Conservation (phyloP, 2,113 vertebrate species). For the Odontophorus gujanensis region DNA sequence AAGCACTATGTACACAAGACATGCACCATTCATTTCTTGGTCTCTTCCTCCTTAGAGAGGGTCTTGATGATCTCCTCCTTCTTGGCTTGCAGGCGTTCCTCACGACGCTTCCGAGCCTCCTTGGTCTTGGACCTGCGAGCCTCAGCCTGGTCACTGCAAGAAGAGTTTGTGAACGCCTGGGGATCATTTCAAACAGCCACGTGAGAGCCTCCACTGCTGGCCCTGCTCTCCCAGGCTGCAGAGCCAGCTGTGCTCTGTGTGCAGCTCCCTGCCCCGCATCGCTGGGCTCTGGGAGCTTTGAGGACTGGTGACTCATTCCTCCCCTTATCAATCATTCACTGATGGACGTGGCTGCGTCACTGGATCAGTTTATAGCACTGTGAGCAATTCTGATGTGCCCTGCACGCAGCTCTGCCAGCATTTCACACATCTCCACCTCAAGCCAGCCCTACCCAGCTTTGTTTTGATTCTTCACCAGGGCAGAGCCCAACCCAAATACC, state of each 20-base stretch:
- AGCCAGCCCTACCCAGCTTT: background rate
- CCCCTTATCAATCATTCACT: background rate
- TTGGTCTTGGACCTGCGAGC: conserved; percentile 97
- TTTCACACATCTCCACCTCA: rapidly evolving
- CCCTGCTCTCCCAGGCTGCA: rapidly evolving
- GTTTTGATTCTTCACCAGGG: rapidly evolving
- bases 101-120: conserved; percentile 94
- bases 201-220: rapidly evolving
- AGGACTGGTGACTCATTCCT: rapidly evolving
- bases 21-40: conserved; percentile 84
- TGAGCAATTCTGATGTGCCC: rapidly evolving
- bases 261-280: rapidly evolving
- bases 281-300: background rate
- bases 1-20: background rate
- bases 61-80: conserved; percentile 98
- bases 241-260: background rate
- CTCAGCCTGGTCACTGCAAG: conserved; percentile 91
- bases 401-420: rapidly evolving
- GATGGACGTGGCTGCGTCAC: rapidly evolving
- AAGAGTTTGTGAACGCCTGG: rapidly evolving
- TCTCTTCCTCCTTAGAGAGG: conserved; percentile 95
- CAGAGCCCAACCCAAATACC: background rate
- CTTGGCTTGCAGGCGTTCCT: conserved; percentile 95
- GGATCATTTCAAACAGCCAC: rapidly evolving
- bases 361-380: background rate